Evolutionary conservation across 2,797 vertebrate genomes (phyloP), one percentile per base, ranked within the genome.

Genomic region (Orestias chungarensis): DNA sequence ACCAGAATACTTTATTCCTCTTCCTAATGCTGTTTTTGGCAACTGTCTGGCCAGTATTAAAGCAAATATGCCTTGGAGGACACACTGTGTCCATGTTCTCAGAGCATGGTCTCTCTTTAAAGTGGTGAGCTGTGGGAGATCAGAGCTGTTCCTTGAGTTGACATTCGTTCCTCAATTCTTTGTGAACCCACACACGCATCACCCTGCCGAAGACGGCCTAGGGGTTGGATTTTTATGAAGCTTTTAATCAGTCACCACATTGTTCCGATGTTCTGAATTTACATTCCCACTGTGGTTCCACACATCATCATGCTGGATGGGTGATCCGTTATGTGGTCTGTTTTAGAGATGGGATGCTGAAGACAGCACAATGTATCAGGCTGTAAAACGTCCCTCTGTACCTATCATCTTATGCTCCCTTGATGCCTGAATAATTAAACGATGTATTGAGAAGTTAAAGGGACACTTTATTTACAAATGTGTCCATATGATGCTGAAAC

Each of bases 21-120:
- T 62, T 55, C 68, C 68, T 72, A 55, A 54, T 90, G 85, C 86
- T 91, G 81, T 80, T 89, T 82, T 89, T 90, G 88, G 88, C 90
- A 85, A 78, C 64, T 70, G 40, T 64, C 42, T 33, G 25, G 68
- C 66, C 57, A 70, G 65, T 79, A 83, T 88, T 88, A 78, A 81
- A 84, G 74, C 76, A 81, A 89, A 84, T 84, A 71, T 64, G 68
- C 81, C 74, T 73, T 27, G 43, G 84, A 70, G 64, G n/a, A 82
- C 82, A 84, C 73, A 54, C 81, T 76, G 80, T 75, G 81, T 88
- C 87, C 83, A 76, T 73, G 83, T 77, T 35, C 80, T 66, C 62
- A 62, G 69, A 84, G 74, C 49, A 49, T 14, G n/a, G 57, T 80
- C 73, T 68, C 81, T 50, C 80, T 88, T 87, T 89, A 72, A 88